phyloP scores from a whole-genome alignment of 2,888 invertebrate species.

The Amiota communis region DNA sequence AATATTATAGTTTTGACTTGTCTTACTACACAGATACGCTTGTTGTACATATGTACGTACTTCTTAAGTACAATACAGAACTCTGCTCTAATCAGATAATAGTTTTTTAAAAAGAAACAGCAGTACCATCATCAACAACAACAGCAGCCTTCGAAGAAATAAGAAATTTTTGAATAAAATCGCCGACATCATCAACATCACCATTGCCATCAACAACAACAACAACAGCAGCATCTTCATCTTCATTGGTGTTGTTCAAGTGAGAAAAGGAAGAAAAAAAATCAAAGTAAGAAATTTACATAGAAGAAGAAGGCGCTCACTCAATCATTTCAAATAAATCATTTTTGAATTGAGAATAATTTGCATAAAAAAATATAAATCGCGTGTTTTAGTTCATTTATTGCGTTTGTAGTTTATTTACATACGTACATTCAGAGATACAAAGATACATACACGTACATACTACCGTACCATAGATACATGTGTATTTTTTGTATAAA shows the following conservation, averaged over 20 bases:
- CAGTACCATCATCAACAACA: not conserved
- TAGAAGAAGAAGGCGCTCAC: too few species aligned
- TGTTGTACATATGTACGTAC: too few species aligned
- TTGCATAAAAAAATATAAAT: slow-evolving; percentile 30
- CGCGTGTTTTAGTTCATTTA: slow-evolving; percentile 25
- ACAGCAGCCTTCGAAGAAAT: not conserved
- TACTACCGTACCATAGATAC: too few species aligned
- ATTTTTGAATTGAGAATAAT: not conserved
- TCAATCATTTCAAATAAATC: not conserved
- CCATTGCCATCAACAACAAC: not conserved
- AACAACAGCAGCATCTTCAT: not conserved
- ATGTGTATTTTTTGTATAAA: too few species aligned
- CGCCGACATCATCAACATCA: not conserved
- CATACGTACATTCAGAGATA: too few species aligned
- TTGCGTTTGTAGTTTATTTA: not conserved
- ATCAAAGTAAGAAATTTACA: too few species aligned
- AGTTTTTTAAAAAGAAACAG: slow-evolving; percentile 1
- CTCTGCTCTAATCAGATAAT: slow-evolving; percentile 15
- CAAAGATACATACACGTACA: not conserved
- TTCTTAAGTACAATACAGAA: too few species aligned
- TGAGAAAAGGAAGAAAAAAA: too few species aligned
- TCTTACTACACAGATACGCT: too few species aligned
- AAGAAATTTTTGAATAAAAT: not conserved
- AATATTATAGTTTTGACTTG: not conserved
- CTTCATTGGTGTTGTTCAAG: too few species aligned